Conservation (phyloP, 1,140 invertebrate species). For the Liolophura sinensis region DNA sequence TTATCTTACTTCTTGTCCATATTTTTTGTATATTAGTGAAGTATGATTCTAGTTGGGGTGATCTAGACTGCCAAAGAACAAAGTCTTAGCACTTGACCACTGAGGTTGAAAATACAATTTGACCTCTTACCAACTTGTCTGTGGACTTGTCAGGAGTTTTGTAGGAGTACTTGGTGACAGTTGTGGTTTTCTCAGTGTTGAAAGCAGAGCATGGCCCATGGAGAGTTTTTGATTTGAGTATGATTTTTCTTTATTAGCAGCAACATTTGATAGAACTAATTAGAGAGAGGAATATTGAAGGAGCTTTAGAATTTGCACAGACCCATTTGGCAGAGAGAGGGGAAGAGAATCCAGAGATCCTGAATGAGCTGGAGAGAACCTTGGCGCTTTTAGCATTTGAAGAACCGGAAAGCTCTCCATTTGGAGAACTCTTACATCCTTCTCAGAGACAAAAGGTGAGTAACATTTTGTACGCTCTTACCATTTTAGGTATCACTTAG, state of each 20-base stretch:
- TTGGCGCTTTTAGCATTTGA: constrained; percentile 95
- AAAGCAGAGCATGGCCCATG: too few species aligned
- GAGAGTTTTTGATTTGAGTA: neutral
- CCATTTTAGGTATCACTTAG: too few species aligned
- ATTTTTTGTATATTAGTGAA: too few species aligned
- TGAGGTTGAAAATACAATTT: too few species aligned
- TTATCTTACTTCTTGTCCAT: too few species aligned
- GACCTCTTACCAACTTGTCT: too few species aligned
- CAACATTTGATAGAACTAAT: constrained; percentile 95
- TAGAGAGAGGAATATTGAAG: constrained; percentile 85
- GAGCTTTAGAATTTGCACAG: constrained; percentile 94
- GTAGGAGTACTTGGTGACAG: too few species aligned
- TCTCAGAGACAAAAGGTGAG: constrained; percentile 74
- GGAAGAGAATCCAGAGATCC: constrained; percentile 76
- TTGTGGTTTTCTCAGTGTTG: too few species aligned
- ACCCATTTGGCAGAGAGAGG: constrained; percentile 88
- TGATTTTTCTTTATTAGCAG: constrained; percentile 68
- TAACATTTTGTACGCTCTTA: neutral
- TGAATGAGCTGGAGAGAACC: constrained; percentile 72
- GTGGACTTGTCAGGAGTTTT: too few species aligned
- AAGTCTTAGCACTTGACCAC: too few species aligned
- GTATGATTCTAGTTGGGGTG: too few species aligned
- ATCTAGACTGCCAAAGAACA: too few species aligned
- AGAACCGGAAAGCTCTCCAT: constrained; percentile 91
- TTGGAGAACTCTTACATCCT: constrained; percentile 82